phyloP scores from a whole-genome alignment of 1,140 invertebrate genomes.

The Drosophila nannoptera region DNA sequence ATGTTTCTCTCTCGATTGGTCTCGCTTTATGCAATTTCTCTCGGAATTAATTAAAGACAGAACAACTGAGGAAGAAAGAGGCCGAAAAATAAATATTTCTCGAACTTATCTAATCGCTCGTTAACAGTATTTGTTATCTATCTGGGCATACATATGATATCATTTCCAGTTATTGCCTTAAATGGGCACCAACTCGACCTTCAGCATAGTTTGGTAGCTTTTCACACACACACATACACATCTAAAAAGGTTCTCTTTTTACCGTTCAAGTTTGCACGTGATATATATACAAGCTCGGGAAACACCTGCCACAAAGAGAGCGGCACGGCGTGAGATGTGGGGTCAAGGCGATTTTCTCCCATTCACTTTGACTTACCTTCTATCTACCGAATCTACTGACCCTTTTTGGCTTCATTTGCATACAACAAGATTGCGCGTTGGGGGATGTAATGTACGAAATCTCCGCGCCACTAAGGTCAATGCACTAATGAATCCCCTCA shows the following conservation, averaged over 20 bases:
- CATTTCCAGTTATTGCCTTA: constrained; percentile 52
- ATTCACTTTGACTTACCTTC: no score
- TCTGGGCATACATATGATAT: constrained; percentile 62
- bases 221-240: constrained; percentile 18
- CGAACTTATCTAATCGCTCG: constrained; percentile 55
- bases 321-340: not conserved
- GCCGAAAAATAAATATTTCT: constrained; percentile 31
- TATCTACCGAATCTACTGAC: constrained; percentile 7
- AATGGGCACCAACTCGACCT: constrained; percentile 53
- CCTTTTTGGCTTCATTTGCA: constrained; percentile 32
- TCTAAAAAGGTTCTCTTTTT: constrained; percentile 14
- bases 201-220: constrained; percentile 54
- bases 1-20: no score
- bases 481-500: constrained; percentile 14
- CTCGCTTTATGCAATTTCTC: no score
- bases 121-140: constrained; percentile 65
- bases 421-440: constrained; percentile 35
- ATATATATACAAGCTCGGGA: constrained; percentile 30
- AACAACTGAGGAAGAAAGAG: not conserved
- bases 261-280: constrained; percentile 58
- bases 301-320: constrained; percentile 44
- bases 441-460: constrained; percentile 34
- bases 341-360: constrained; percentile 9
- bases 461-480: constrained; percentile 24
- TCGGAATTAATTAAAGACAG: constrained; percentile 42